Evolutionary conservation across 1,140 invertebrate species (phyloP), one percentile per base, ranked within the genome.

Genomic region (Drosophila ogumai): DNA sequence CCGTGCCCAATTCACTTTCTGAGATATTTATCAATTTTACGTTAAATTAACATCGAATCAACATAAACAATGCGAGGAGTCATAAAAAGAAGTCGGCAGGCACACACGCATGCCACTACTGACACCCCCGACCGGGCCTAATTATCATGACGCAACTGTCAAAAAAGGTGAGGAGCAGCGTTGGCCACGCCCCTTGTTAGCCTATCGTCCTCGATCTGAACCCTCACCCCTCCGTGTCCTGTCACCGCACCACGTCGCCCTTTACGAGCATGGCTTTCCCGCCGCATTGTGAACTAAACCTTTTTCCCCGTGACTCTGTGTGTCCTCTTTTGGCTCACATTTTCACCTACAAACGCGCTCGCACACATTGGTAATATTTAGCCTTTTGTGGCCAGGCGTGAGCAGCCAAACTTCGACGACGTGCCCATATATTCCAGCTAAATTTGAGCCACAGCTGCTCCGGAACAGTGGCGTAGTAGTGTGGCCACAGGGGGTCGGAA

Each of bases 121-220:
- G 79, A 84, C 78, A 82, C 84, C 57, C 64, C 67, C 76, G 69
- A 68, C 55, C 38, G 19, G 43, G 61, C 69, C 85, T 90, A 90
- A 90, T 90, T 90, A 90, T 86, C 81, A 85, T 90, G 78, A 85
- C 86, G 90, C 75, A 90, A 90, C 86, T 88, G 84, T 90, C 85
- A 84, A 5, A 79, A 79, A 90, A 59, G 75, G 80, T 47, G 38
- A 61, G 57, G 58, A 36, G 17, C 9, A 8, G 36, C 75, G 60
- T 32, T 34, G 56, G 77, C 47, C 80, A 77, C 84, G 80, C 84
- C 84, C 63, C 68, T 74, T 78, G 58, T 58, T 79, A 65, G 66
- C 71, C 71, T 66, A 65, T 63, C 54, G 65, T 19, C 25, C 66
- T 59, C 72, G 40, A 49, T 50, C 43, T 73, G 34, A 55, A 25